Base-by-base conservation (phyloP, 1,140 invertebrate species). In the Spodoptera litura region DNA sequence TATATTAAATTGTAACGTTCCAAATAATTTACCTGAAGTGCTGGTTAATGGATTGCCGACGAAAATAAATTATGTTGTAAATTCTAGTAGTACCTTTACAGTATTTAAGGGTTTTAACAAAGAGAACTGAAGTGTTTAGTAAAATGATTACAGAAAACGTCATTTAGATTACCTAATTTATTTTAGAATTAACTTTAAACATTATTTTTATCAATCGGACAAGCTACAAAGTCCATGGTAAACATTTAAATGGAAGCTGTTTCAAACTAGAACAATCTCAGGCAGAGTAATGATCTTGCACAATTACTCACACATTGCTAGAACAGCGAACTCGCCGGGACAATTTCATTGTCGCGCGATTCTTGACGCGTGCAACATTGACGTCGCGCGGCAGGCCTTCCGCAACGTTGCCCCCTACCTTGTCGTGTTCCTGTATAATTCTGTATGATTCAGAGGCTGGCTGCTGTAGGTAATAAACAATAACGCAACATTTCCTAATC, bases 231-330 rank as follows among this genome's bases (percentile, higher is more conserved):
- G 38, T 44, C 38, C 6, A 44, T 44, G 0, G 5, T 38, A 38
- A 38, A 38, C 44, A 10, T 25, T 56, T 20, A 38, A 49, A 62
- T 35, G 13, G 4, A 15, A 15, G n/a, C 10, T 66, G 49, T n/a
- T 44, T n/a, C 5, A 31, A 70, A 70, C 66, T 52, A 52, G 66
- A 70, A n/a, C 49, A 9, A 51, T 9, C 44, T 8, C 38, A 27
- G 13, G 9, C 51, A 9, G 49, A 70, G 51, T 25, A 71, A 38
- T 71, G 35, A 64, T 52, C 49, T 15, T 44, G 44, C 49, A 27
- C 59, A 75, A 75, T 64, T 75, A 75, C 59, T 64, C 73, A 75
- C 53, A 74, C 55, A 44, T 59, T 35, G 59, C 73, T 53, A 75
- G 59, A 75, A 75, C 62, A 62, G 73, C 73, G 58, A 64, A 62